Conservation (phyloP, 2,797 vertebrate species). For the Chelonia mydas region DNA sequence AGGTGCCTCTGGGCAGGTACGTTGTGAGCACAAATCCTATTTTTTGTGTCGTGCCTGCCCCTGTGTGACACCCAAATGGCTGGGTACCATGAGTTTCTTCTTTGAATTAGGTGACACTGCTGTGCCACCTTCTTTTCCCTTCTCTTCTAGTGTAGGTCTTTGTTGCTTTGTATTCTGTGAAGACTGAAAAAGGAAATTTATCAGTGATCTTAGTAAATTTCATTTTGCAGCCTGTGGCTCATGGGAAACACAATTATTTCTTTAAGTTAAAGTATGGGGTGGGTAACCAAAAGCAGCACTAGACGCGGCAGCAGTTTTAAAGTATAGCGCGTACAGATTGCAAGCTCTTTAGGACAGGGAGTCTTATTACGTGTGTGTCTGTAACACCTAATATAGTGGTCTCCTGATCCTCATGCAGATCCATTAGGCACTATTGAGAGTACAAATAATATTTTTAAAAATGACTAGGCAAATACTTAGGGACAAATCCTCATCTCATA, state of each 20-base stretch:
- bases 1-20: not conserved
- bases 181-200: not conserved
- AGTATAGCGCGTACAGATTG: not conserved
- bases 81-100: not conserved
- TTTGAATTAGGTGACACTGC: slow-evolving; percentile 8
- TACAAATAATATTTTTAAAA: not conserved
- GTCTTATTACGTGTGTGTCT: not conserved
- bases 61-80: not conserved
- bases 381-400: not conserved
- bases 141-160: not conserved
- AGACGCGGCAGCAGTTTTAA: not conserved
- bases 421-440: not conserved
- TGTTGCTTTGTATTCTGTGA: not conserved
- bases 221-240: fast-evolving
- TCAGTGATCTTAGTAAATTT: not conserved
- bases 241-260: not conserved
- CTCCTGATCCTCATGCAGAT: not conserved
- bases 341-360: not conserved
- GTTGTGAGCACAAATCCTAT: not conserved
- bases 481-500: not conserved
- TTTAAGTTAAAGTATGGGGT: not conserved
- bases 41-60: not conserved
- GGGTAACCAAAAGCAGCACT: not conserved
- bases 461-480: not conserved
- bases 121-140: slow-evolving; percentile 4